Percentiles rank a stretch among this genome's conserved stretches.
phyloP scores from a whole-genome alignment of 1,140 invertebrate species.

The Hetaerina americana region DNA sequence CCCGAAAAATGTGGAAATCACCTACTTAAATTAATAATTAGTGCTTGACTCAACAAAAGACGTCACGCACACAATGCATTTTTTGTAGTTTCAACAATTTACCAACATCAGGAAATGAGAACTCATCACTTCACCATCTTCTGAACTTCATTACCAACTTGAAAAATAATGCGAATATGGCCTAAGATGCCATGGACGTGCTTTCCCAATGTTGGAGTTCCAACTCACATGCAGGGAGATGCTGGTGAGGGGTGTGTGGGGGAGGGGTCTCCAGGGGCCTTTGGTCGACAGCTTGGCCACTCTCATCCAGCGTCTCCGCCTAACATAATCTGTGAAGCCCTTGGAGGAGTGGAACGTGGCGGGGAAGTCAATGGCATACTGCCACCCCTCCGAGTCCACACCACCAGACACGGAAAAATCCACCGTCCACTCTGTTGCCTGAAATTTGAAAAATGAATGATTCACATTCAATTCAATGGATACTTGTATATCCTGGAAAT shows the following conservation, averaged over 20 bases:
- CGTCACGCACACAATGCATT: too few species aligned
- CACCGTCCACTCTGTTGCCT: conserved; percentile 78
- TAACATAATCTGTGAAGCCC: conserved; percentile 75
- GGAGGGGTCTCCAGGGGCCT: conserved; percentile 62
- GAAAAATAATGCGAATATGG: too few species aligned
- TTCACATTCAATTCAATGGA: neutral
- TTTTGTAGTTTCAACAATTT: too few species aligned
- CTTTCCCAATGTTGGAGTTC: too few species aligned
- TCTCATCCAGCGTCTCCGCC: conserved; percentile 71
- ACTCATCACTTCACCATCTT: too few species aligned
- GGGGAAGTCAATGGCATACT: conserved; percentile 86
- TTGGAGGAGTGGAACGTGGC: conserved; percentile 71
- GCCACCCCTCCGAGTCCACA: conserved; percentile 83
- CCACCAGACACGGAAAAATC: conserved; percentile 81
- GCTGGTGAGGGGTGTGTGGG: neutral
- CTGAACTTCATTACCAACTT: too few species aligned
- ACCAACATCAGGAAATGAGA: too few species aligned
- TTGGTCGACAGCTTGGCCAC: conserved; percentile 65
- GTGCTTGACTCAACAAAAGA: too few species aligned
- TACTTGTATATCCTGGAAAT: too few species aligned
- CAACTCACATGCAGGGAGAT: neutral
- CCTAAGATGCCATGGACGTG: too few species aligned
- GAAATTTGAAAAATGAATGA: conserved; percentile 8
- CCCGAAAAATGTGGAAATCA: too few species aligned
- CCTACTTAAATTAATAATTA: too few species aligned